Evolutionary conservation across 2,113 vertebrate species (phyloP).

Genomic region (Cyphotilapia sp.): DNA sequence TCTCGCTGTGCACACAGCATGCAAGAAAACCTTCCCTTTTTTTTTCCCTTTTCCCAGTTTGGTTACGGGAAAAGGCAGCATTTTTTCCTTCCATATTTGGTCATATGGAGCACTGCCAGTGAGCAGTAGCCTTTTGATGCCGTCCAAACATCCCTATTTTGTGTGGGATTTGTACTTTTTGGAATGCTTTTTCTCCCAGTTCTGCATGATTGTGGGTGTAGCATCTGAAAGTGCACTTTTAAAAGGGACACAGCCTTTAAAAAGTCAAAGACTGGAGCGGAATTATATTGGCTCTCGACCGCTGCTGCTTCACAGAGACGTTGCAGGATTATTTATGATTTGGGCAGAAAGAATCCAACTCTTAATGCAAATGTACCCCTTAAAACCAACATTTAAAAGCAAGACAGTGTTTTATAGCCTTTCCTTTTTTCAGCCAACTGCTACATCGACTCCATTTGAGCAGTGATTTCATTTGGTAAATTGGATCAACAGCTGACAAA

Average conservation of each 20-base stretch:
- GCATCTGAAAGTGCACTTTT: constrained; percentile 49
- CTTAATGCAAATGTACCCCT: constrained; percentile 43
- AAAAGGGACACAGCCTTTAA: constrained; percentile 28
- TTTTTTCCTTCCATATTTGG: constrained; percentile 80
- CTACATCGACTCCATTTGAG: background rate
- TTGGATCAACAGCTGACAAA: constrained; percentile 38
- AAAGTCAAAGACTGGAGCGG: constrained; percentile 9
- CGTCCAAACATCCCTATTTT: constrained; percentile 69
- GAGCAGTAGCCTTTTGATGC: constrained; percentile 74
- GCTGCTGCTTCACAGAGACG: background rate
- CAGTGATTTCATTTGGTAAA: constrained; percentile 35
- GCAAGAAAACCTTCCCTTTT: constrained; percentile 43
- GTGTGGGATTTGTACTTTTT: constrained; percentile 65
- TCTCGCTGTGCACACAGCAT: constrained; percentile 67
- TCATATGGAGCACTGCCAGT: constrained; percentile 73
- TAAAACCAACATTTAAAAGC: constrained; percentile 39
- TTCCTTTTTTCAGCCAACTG: constrained; percentile 1
- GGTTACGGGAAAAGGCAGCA: constrained; percentile 77
- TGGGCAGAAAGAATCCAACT: background rate
- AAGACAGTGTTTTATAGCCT: constrained; percentile 24
- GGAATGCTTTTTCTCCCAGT: constrained; percentile 40
- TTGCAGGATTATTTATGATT: constrained; percentile 44
- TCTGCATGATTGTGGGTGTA: constrained; percentile 53
- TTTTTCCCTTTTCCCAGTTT: constrained; percentile 57
- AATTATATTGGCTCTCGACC: background rate